These are phyloP conservation scores for Pseudonaja textilis DNA, from an alignment of 2,113 vertebrate genomes.

Conservation along the genomic window DNA sequence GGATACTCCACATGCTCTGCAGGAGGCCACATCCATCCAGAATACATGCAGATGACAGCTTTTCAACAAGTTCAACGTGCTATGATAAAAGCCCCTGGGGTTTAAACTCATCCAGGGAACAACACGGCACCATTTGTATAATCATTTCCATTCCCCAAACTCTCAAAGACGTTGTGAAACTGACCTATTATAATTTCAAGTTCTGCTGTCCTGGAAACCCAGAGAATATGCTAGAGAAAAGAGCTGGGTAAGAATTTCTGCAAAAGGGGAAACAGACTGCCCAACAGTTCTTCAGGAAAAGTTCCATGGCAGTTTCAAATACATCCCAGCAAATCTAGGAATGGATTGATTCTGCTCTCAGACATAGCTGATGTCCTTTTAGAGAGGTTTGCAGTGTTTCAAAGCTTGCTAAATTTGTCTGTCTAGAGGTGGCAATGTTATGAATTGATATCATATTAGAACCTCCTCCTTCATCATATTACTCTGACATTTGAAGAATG, in stretches of 20 bases:
- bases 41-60: not conserved
- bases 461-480: not conserved
- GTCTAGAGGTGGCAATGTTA: not conserved
- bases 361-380: not conserved
- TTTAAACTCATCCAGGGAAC: not conserved
- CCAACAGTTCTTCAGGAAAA: not conserved
- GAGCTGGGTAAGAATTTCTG: not conserved
- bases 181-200: not conserved
- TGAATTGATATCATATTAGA: not conserved
- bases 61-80: not conserved
- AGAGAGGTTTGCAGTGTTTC: not conserved
- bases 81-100: not conserved
- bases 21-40: not conserved
- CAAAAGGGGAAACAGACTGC: not conserved
- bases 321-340: not conserved
- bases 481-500: not conserved
- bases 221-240: not conserved
- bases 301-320: not conserved
- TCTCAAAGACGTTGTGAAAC: not conserved
- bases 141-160: not conserved
- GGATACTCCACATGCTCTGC: not conserved
- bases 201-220: not conserved
- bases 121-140: not conserved
- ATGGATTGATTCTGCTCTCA: not conserved
- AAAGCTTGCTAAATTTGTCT: not conserved